Conservation (phyloP, 92 coral and sea anemone genomes). For the Ricordea florida region DNA sequence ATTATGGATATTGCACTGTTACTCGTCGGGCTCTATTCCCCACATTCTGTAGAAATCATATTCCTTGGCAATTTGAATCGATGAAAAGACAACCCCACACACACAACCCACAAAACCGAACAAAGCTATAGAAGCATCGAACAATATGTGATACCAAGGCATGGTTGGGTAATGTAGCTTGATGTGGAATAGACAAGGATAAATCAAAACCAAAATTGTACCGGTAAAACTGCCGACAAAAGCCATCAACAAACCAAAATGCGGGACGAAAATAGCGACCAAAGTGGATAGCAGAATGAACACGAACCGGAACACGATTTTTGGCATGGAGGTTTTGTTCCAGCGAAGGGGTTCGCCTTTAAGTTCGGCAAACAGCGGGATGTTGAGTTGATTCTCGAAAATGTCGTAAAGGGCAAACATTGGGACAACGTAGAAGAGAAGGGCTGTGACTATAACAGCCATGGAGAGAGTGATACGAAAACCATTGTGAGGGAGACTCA, state of each 20-base stretch:
- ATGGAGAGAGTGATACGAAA: constrained; percentile 75
- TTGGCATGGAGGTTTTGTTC: constrained; percentile 62
- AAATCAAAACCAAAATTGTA: constrained; percentile 78
- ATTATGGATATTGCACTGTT: background rate
- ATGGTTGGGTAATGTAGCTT: constrained; percentile 76
- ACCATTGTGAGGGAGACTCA: constrained; percentile 78
- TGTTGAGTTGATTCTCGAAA: constrained; percentile 83
- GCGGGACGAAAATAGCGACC: constrained; percentile 89
- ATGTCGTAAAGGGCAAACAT: constrained; percentile 90
- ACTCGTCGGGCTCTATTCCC: constrained; percentile 84
- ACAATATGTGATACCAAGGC: constrained; percentile 75
- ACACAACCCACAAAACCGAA: constrained; percentile 75
- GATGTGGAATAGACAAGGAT: constrained; percentile 87
- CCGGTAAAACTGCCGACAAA: constrained; percentile 92
- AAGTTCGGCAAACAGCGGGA: constrained; percentile 65
- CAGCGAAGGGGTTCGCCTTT: constrained; percentile 73
- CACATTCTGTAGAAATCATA: constrained; percentile 89
- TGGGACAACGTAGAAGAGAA: constrained; percentile 85
- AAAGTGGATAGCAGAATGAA: constrained; percentile 77
- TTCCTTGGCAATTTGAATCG: constrained; percentile 84
- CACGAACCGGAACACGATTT: constrained; percentile 65
- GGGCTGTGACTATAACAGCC: constrained; percentile 79
- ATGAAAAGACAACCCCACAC: constrained; percentile 76
- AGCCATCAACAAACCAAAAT: constrained; percentile 88
- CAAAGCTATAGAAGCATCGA: constrained; percentile 63